Evolutionary conservation across 2,797 vertebrate genomes (phyloP), one percentile per base, ranked within the genome.

Genomic region (Schizopygopsis pylzovi): DNA sequence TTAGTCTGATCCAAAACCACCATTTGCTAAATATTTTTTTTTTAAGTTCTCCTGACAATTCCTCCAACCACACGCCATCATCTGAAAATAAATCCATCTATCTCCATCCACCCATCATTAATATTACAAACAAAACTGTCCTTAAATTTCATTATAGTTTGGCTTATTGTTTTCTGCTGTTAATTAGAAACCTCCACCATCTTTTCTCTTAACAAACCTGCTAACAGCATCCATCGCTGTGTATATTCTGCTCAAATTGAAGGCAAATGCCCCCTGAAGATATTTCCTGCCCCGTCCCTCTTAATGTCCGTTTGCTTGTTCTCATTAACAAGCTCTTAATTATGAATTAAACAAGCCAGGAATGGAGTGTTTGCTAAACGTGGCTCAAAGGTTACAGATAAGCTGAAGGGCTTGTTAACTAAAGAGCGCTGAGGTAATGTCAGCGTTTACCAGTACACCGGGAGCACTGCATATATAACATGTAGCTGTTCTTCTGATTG

Each of bases 311-410:
- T 85, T 65, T 72, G 82, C 86, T 89, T 75, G 78, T 89, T 89
- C 86, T 89, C 90, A 91, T 90, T 91, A 92, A 91, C 81, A 75
- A 88, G 86, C 79, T 87, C 86, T 85, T 88, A 88, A 88, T 90
- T 85, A 89, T 82, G 81, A 86, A 84, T 87, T 87, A 87, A 88
- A 88, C 86, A 87, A 89, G 86, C 81, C 39, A 63, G 52, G 70
- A 79, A 89, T 86, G 83, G 85, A 89, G 79, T 85, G 86, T 90
- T 89, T 86, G 85, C 83, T 88, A 85, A 89, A 87, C 80, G 70
- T 72, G 65, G 80, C 84, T 88, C 89, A 89, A 87, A 89, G 88
- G 87, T 88, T 84, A 82, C 71, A 83, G 83, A 88, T 88, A 87
- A 87, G 86, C 87, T 41, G 68, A 85, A 87, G 79, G 41, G 79